A percentile compares a stretch with the other conserved stretches of the same genome.
phyloP scores from a whole-genome alignment of 2,113 vertebrate species.

The Callionymus lyra region DNA sequence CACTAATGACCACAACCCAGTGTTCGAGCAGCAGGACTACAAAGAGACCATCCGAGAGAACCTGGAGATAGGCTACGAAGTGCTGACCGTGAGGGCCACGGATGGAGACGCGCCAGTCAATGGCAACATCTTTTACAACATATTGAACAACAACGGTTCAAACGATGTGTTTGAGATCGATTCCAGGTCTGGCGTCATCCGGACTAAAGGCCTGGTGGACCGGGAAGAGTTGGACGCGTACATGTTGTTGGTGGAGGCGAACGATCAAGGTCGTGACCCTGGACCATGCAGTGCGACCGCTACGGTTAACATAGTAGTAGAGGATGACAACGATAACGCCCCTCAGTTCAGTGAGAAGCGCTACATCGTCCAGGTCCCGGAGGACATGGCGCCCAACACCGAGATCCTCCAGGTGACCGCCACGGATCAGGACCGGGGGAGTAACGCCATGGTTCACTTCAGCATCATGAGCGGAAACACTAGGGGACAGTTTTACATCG shows the following conservation, averaged over 20 bases:
- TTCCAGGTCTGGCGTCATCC: constrained; percentile 82
- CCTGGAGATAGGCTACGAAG: constrained; percentile 90
- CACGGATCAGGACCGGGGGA: constrained; percentile 81
- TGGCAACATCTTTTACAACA: constrained; percentile 84
- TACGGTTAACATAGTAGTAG: constrained; percentile 77
- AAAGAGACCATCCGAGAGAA: constrained; percentile 90
- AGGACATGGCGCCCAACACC: constrained; percentile 73
- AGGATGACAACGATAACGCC: constrained; percentile 90
- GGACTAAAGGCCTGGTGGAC: constrained; percentile 83
- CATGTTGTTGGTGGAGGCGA: constrained; percentile 78
- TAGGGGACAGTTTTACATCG: constrained; percentile 90
- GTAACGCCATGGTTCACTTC: constrained; percentile 86
- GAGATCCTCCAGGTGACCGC: constrained; percentile 81
- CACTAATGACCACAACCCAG: constrained; percentile 82
- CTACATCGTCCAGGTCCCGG: constrained; percentile 80
- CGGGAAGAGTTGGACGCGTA: constrained; percentile 81
- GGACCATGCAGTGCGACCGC: constrained; percentile 82
- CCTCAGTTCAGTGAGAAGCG: constrained; percentile 93
- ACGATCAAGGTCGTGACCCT: constrained; percentile 85
- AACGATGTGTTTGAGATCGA: constrained; percentile 86
- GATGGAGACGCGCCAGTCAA: constrained; percentile 83
- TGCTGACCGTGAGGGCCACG: constrained; percentile 86
- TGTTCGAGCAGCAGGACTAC: constrained; percentile 89
- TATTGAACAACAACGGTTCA: constrained; percentile 70
- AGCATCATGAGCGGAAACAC: constrained; percentile 96